Evolutionary conservation across 2,888 invertebrate species (phyloP).

Genomic region (Melanargia galathea): DNA sequence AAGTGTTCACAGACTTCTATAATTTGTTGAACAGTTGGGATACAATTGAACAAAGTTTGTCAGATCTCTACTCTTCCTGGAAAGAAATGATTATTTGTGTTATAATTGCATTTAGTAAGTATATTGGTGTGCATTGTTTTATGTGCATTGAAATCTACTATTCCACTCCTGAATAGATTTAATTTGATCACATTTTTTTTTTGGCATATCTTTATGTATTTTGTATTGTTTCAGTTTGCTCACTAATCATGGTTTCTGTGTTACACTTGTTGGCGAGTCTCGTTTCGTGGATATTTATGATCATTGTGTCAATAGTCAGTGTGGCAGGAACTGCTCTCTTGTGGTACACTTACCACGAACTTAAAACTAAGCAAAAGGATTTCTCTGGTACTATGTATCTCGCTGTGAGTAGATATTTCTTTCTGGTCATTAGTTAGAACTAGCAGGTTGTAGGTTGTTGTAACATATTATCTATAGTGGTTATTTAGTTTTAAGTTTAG

Average conservation of each 20-base stretch:
- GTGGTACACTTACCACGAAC: slow-evolving; percentile 94
- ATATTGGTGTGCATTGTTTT: slow-evolving; percentile 30
- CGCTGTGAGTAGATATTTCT: slow-evolving; percentile 57
- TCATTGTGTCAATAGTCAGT: slow-evolving; percentile 88
- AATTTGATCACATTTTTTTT: too few relatives aligned
- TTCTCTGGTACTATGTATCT: slow-evolving; percentile 59
- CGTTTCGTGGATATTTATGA: slow-evolving; percentile 94
- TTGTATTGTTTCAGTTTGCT: slow-evolving; percentile 85
- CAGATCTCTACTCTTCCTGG: slow-evolving; percentile 95
- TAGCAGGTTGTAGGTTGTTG: background rate
- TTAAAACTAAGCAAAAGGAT: slow-evolving; percentile 82
- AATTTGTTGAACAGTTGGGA: slow-evolving; percentile 93
- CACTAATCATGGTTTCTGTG: slow-evolving; percentile 90
- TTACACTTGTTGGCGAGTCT: slow-evolving; percentile 91
- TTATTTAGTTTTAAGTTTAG: too few relatives aligned
- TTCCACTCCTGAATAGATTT: too few relatives aligned
- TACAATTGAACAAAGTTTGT: slow-evolving; percentile 92
- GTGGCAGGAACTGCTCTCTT: slow-evolving; percentile 89
- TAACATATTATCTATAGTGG: background rate
- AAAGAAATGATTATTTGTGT: slow-evolving; percentile 91
- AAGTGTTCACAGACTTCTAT: slow-evolving; percentile 87
- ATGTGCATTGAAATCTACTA: too few relatives aligned
- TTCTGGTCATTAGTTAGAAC: background rate
- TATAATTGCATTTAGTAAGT: slow-evolving; percentile 90
- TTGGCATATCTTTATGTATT: background rate